Evolutionary conservation across 2,113 vertebrate genomes (phyloP).

Genomic region (Prionailurus viverrinus): DNA sequence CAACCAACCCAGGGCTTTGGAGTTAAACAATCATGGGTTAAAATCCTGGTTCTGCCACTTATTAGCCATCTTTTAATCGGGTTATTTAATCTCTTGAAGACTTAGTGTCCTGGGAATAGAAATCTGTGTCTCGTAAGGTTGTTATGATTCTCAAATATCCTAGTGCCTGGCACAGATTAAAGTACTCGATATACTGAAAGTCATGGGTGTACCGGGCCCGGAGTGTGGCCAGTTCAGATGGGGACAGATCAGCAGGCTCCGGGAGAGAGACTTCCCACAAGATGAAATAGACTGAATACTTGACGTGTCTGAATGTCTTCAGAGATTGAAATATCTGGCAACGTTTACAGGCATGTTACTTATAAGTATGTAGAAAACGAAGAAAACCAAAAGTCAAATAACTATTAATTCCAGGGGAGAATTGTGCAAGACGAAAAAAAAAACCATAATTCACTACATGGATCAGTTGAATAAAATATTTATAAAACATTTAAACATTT

Average conservation of each 20-base stretch:
- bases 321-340: slow-evolving; percentile 28
- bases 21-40: background rate
- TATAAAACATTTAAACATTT: background rate
- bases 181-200: background rate
- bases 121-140: background rate
- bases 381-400: background rate
- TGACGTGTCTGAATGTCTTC: background rate
- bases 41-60: background rate
- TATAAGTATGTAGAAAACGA: slow-evolving; percentile 20
- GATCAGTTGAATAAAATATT: slow-evolving; percentile 8
- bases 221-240: background rate
- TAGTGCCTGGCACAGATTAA: background rate
- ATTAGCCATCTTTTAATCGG: background rate
- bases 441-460: background rate
- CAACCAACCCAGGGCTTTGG: background rate
- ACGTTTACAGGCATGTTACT: slow-evolving; percentile 5
- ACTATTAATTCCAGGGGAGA: background rate
- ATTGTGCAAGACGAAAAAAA: background rate
- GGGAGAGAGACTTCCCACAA: background rate
- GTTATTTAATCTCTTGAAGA: slow-evolving; percentile 15
- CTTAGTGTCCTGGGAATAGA: background rate
- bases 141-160: background rate
- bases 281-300: background rate
- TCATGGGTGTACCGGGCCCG: background rate
- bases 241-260: background rate